Evolutionary conservation across 1,140 invertebrate species (phyloP).

Genomic region (Periplaneta americana): DNA sequence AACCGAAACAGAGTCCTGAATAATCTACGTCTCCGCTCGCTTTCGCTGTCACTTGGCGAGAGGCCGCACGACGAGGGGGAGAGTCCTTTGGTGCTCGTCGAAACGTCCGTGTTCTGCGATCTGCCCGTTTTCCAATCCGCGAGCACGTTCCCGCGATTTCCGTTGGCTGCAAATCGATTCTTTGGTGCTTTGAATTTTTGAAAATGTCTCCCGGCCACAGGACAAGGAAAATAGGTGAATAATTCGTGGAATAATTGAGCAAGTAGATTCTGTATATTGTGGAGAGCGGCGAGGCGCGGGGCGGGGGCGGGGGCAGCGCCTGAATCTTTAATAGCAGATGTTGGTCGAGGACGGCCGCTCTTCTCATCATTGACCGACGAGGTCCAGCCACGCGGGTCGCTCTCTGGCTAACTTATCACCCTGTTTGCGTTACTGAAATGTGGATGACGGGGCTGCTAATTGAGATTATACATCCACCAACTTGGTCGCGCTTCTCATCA

Average conservation of each 20-base stretch:
- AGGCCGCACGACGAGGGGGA: no score
- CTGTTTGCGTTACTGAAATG: neutral
- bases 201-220: neutral
- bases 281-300: neutral
- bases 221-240: neutral
- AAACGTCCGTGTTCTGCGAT: neutral
- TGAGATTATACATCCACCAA: neutral
- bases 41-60: no score
- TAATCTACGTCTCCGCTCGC: no score
- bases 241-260: neutral
- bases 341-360: neutral
- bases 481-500: neutral
- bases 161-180: neutral
- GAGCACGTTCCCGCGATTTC: neutral
- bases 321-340: neutral
- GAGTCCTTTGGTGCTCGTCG: neutral
- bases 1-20: no score
- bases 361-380: no score
- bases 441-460: neutral
- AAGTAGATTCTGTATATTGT: neutral
- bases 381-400: no score
- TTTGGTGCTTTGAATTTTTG: neutral
- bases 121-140: neutral
- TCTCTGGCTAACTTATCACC: neutral
- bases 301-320: neutral